Conservation (phyloP, 1,140 invertebrate species). For the Conus betulinus region DNA sequence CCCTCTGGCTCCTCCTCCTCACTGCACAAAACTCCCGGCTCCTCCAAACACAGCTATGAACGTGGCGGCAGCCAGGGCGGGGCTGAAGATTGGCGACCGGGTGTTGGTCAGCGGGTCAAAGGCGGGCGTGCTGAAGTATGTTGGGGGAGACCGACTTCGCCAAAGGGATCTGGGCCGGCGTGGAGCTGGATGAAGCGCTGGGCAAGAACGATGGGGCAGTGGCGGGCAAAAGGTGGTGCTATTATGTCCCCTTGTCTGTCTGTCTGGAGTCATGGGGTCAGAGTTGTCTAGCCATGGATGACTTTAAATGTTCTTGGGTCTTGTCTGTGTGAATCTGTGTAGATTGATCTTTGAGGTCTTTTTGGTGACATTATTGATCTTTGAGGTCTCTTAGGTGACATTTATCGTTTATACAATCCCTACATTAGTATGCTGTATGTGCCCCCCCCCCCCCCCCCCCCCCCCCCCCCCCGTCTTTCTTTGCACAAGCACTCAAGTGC, state of each 20-base stretch:
- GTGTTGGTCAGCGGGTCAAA: conserved; percentile 94
- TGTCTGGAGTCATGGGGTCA: background rate
- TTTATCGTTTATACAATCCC: no score
- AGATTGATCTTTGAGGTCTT: no score
- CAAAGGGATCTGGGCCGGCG: conserved; percentile 93
- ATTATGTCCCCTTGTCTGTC: background rate
- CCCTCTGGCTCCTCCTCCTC: conserved; percentile 58
- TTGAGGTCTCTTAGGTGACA: no score
- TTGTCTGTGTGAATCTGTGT: no score
- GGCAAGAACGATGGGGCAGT: conserved; percentile 98
- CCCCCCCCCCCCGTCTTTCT: no score
- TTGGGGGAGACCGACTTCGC: conserved; percentile 93
- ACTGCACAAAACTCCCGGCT: conserved; percentile 55
- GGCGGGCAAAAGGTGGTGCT: conserved; percentile 81
- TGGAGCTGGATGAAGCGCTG: conserved; percentile 93
- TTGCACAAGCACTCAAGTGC: no score
- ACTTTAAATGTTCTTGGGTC: no score
- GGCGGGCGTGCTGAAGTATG: conserved; percentile 87
- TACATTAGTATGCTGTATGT: no score
- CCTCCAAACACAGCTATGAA: background rate
- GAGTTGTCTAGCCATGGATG: no score
- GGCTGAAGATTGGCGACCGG: conserved; percentile 88
- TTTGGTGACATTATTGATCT: no score
- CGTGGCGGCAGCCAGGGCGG: conserved; percentile 41
- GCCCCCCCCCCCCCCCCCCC: no score